A percentile compares a stretch with the other conserved stretches of the same genome.
Conservation (phyloP, 1,140 invertebrate species). For the Aphelenchoides avenae region DNA sequence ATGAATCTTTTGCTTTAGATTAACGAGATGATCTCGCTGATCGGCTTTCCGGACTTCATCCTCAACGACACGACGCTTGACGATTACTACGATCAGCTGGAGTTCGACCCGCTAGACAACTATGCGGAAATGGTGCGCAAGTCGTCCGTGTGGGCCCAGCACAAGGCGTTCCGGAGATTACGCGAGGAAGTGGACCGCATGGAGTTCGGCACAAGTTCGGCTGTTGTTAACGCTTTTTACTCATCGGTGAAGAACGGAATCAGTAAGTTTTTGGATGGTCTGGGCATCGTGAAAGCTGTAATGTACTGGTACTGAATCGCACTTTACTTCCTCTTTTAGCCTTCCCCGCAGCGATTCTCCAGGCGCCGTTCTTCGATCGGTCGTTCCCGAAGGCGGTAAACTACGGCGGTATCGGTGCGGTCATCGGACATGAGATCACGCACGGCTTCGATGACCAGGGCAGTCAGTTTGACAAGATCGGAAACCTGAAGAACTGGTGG, state of each 20-base stretch:
- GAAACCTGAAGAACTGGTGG: conserved; percentile 61
- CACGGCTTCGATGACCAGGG: conserved; percentile 62
- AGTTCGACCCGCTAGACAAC: background rate
- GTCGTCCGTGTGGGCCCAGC: conserved; percentile 38
- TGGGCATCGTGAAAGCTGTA: background rate
- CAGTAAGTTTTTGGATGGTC: too few relatives aligned
- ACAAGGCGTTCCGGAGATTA: conserved; percentile 42
- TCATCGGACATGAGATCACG: conserved; percentile 63
- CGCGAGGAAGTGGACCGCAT: conserved; percentile 34
- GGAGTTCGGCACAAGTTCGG: conserved; percentile 39
- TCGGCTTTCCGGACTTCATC: conserved; percentile 52
- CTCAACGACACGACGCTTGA: conserved; percentile 43
- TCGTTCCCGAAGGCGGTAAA: conserved; percentile 61
- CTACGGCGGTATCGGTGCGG: conserved; percentile 63
- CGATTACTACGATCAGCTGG: conserved; percentile 46
- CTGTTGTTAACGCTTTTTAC: conserved; percentile 48
- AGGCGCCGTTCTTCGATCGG: conserved; percentile 49
- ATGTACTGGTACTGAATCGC: background rate
- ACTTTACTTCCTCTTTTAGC: conserved; percentile 35
- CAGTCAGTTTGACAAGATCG: conserved; percentile 48
- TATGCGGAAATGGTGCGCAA: conserved; percentile 28
- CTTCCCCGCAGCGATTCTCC: conserved; percentile 52
- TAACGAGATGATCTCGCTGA: conserved; percentile 42
- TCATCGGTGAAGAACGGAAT: conserved; percentile 46
- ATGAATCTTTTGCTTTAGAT: too few relatives aligned